Evolutionary conservation across 1,140 invertebrate genomes (phyloP), one percentile per base, ranked within the genome.

Genomic region (Nautilus pompilius): DNA sequence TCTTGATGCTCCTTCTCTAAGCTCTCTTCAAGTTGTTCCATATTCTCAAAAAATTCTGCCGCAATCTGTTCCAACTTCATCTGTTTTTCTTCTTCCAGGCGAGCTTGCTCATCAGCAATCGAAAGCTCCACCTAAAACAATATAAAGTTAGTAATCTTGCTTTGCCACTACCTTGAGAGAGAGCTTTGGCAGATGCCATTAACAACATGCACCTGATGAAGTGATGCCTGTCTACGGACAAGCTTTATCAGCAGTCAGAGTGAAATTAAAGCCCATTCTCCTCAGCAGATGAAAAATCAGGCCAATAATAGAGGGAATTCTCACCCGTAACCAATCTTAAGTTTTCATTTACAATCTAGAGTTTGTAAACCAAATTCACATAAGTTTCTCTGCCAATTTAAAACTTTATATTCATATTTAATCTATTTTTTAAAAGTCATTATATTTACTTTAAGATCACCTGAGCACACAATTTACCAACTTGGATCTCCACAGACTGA

Each of bases 1-100:
- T 79, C 70, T 41, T 65, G 60, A 51, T 77, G 77, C 59, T 69
- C 71, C 33, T 66, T 71, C 2, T 78, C 69, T n/a, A 71, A 51
- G 17, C 77, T 70, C 33, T 72, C 69, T 32, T 60, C 69, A 2
- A 74, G 15, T 13, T 64, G 67, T 1, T 74, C 70, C 13, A 76
- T 45, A 10, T 76, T 72, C 10, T 67, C 53, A 45, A 62, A 67
- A 53, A 71, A 66, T 58, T 68, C 67, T 2, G 65, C 49, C 30
- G 69, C 65, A 30, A 75, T 17, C 58, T 62, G 63, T 46, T 75
- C 69, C 46, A 75, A 55, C 3, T 68, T 60, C 20, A 66, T 45
- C 2, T 63, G 53, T 33, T 71, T 75, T 26, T 78, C 73, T 32
- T 69, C 67, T 41, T 75, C 74, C n/a, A 79, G 62, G 46, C 65